Evolutionary conservation across 1,140 invertebrate species (phyloP), one percentile per base, ranked within the genome.

Genomic region (Rhagoletis pomonella): DNA sequence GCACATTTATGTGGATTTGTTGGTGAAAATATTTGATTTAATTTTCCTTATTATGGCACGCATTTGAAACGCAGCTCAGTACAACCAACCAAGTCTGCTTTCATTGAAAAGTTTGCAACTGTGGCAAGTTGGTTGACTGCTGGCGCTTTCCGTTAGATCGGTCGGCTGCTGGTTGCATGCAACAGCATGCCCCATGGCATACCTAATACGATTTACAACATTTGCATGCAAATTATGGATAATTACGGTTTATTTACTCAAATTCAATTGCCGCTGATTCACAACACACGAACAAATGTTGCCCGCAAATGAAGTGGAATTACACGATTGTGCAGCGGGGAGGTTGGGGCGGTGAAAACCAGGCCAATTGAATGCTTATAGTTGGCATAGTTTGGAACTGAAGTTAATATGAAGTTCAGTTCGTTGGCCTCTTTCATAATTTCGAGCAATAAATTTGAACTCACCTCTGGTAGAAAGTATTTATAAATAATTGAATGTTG

Each of bases 191-290:
- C 47, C 44, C 12, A 50, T 81, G 73, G 44, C 73, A 81, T 10
- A n/a, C 47, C 73, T 81, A 81, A 81, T 81, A 81, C 73, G 73
- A 81, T 81, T 81, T 81, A 81, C 73, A 81, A 12, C 73, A 81
- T 81, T 81, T 81, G 73, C 73, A 81, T 81, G 73, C 73, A 81
- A 81, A 81, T 81, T 55, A 81, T 81, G 47, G 50, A 81, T 81
- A 81, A 81, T 81, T 81, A 81, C 19, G 73, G 73, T 81, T 81
- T 81, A 81, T 81, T 81, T 81, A 81, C 73, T 81, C 73, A 58
- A 81, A 81, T 81, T 81, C 73, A 81, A 81, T 81, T 81, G 73
- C 73, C 73, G 73, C 47, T 55, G 44, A 55, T 81, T 81, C n/a
- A 55, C 73, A 9, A 81, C 42, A 50, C 67, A 73, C 67, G 12